phyloP scores from a whole-genome alignment of 1,140 invertebrate species.

The Listronotus bonariensis region DNA sequence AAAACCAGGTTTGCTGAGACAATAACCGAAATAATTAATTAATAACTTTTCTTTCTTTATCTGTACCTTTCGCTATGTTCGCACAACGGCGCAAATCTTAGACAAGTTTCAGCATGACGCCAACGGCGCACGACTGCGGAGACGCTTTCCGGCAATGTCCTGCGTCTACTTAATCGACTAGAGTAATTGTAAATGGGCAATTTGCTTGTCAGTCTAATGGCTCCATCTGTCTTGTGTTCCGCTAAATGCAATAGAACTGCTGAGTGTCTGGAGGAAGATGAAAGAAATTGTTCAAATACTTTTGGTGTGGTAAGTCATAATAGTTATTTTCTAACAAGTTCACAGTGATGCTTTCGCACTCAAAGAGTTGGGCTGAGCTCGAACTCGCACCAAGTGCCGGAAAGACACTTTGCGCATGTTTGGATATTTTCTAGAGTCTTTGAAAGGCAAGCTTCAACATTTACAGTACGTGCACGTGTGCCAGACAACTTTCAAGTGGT shows the following conservation, averaged over 20 bases:
- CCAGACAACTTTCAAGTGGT: no score
- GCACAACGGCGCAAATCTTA: conserved; percentile 55
- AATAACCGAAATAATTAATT: no score
- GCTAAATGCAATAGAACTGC: conserved; percentile 57
- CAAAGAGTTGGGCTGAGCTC: no score
- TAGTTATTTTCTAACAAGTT: no score
- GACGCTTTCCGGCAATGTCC: conserved; percentile 59
- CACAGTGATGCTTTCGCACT: no score
- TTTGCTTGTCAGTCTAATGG: conserved; percentile 67
- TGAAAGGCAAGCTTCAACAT: no score
- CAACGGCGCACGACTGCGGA: conserved; percentile 59
- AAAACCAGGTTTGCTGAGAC: no score
- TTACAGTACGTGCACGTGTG: no score
- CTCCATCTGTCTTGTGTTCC: conserved; percentile 56
- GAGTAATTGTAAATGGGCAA: conserved; percentile 36
- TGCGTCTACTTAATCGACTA: conserved; percentile 46
- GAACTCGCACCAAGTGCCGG: no score
- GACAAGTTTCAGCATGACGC: conserved; percentile 58
- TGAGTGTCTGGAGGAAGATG: conserved; percentile 74
- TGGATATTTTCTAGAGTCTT: no score
- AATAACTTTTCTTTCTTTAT: no score
- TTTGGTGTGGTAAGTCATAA: conserved; percentile 50
- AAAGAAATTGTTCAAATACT: conserved; percentile 61
- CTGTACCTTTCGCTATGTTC: conserved; percentile 35
- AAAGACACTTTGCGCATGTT: no score